Base-by-base conservation (phyloP, 2,797 vertebrate genomes). In the Anguilla pacifica region DNA sequence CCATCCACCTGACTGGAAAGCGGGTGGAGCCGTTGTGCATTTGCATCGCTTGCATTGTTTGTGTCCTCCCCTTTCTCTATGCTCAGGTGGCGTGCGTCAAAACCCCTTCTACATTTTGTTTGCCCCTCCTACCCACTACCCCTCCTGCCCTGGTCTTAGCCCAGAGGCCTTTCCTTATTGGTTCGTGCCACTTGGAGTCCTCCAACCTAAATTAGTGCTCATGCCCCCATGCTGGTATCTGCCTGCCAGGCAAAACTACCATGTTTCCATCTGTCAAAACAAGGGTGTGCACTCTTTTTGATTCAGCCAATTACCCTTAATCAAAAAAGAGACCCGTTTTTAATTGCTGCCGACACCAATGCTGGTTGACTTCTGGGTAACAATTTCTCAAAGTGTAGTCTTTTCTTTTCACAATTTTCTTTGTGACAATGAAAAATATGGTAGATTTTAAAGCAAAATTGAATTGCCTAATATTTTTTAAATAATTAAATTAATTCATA, bases 51-150 rank as follows among this genome's bases (percentile, higher is more conserved):
- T 93, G 93, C 94, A 93, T 94, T 96, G 95, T 96, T 96, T 91
- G 89, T 90, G 93, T 89, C 91, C 84, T 86, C 88, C 87, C 77
- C 83, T 92, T 94, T 91, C 93, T 96, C 95, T 93, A 96, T 19
- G 15, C 95, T 94, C 96, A 96, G 96, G 96, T 96, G 96, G 95
- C 95, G 94, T 94, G 96, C 95, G 95, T 95, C 95, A 94, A 94
- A 93, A 95, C 93, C 93, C 92, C 90, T 92, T 64, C 67, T 67
- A 91, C 64, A 92, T 92, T 67, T 61, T 84, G 39, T 6, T 84
- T 89, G 91, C 90, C 89, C 88, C 67, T 43, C 89, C 77, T 59
- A 86, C 91, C 88, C 86, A 0, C 83, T 59, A 39, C 85, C 81
- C 89, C 64, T 7, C 64, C 64, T 70, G 64, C 64, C 90, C 74